Conservation (phyloP, 2,797 vertebrate genomes). For the Odontamblyopus rebecca region DNA sequence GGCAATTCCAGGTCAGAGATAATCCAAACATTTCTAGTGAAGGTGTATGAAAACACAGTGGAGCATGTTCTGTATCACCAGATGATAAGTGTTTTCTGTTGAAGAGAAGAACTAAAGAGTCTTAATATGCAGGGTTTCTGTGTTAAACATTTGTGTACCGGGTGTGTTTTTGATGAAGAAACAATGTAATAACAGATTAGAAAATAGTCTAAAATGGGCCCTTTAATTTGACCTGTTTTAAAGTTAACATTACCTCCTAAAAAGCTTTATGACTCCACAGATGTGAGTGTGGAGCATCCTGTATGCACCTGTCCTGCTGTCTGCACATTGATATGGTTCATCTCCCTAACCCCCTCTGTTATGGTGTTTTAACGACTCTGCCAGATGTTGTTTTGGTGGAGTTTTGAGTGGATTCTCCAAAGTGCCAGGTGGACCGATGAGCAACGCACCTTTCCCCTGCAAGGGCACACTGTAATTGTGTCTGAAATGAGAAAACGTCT, state of each 20-base stretch:
- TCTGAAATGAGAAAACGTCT: slow-evolving; percentile 42
- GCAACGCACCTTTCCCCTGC: slow-evolving; percentile 46
- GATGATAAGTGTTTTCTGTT: no score
- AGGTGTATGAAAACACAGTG: no score
- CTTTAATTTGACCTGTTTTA: not conserved
- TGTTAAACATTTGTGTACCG: no score
- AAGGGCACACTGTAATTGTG: slow-evolving; percentile 50
- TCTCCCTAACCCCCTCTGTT: slow-evolving; percentile 36
- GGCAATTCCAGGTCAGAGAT: no score
- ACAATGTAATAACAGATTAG: not conserved
- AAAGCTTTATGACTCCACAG: not conserved
- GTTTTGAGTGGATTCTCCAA: slow-evolving; percentile 54
- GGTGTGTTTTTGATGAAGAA: not conserved
- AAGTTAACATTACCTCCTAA: not conserved
- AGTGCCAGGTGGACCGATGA: slow-evolving; percentile 56
- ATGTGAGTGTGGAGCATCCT: slow-evolving; percentile 8
- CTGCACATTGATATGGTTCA: slow-evolving; percentile 25
- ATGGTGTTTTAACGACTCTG: slow-evolving; percentile 66
- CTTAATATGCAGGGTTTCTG: no score
- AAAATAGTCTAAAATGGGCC: no score
- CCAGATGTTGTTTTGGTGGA: slow-evolving; percentile 65
- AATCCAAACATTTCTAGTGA: no score
- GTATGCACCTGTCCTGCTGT: slow-evolving; percentile 22
- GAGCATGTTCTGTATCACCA: no score
- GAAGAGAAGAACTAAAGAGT: no score